Base-by-base conservation (phyloP, 2,888 invertebrate genomes). In the Lasioglossum zephyrum region DNA sequence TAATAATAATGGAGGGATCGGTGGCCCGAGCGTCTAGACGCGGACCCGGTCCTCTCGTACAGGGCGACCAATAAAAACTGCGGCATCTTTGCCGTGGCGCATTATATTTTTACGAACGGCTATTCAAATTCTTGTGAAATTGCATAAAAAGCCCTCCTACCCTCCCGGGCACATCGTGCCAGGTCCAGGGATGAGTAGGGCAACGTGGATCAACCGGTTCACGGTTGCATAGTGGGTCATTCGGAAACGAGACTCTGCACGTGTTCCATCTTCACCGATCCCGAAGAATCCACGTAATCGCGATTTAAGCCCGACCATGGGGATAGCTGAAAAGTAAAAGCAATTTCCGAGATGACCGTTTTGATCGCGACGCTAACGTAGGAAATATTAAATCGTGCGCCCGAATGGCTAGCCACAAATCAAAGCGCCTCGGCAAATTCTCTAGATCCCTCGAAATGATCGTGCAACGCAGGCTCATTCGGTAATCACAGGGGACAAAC, bases 71-170 rank as follows among this genome's bases (percentile, higher is more conserved):
- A 90, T 92, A 92, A 92, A 89, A 90, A 90, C 88, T 88, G 78
- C 88, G 91, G 89, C 87, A 85, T 91, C 91, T 91, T 92, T 89
- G 88, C 88, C 81, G 85, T 72, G 86, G 83, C 83, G 92, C 91
- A 94, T 94, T 94, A 94, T 94, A 94, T 93, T 94, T 93, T 93
- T 93, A 93, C 93, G 93, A 91, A 92, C 92, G 91, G 92, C 94
- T 94, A 95, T 95, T 95, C 95, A 94, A 94, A 95, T 95, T 95
- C 94, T 94, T 94, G 92, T 87, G 91, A 94, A 94, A 95, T 95
- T 94, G 92, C 94, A 92, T 93, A 92, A 93, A 94, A 93, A 92
- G 87, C 82, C 81, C 83, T 74, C 84, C 82, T 77, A 79, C 85
- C 86, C 89, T 87, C 82, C 79, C 87, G 84, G 86, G 84, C 88